Evolutionary conservation across 2,797 vertebrate species (phyloP).

Genomic region (Oreonectes daqikongensis): DNA sequence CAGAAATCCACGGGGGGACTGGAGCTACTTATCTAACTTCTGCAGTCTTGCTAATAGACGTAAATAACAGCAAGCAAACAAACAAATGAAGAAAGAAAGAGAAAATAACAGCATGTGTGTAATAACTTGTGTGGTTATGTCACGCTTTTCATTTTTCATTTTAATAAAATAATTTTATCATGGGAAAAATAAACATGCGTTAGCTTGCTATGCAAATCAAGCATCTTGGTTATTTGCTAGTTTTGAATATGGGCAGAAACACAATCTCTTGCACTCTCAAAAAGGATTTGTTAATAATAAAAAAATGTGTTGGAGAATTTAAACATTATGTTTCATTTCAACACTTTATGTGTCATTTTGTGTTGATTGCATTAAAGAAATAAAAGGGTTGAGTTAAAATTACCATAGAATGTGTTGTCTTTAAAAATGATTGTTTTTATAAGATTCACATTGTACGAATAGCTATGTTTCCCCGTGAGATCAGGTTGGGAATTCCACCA

Average conservation of each 20-base stretch:
- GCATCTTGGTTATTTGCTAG: conserved; percentile 8
- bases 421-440: too few relatives aligned
- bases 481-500: conserved; percentile 9
- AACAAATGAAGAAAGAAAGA: not conserved
- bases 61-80: not conserved
- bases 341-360: too few relatives aligned
- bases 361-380: too few relatives aligned
- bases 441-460: too few relatives aligned
- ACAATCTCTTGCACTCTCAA: too few relatives aligned
- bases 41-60: not conserved
- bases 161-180: not conserved
- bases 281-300: too few relatives aligned
- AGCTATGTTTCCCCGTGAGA: too few relatives aligned
- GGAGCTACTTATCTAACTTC: not conserved
- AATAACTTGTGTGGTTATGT: not conserved
- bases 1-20: not conserved
- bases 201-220: conserved; percentile 5
- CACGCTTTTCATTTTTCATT: conserved; percentile 1
- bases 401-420: too few relatives aligned
- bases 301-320: too few relatives aligned
- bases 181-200: not conserved
- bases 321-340: too few relatives aligned
- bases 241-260: not conserved
- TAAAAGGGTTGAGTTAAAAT: too few relatives aligned
- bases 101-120: not conserved